Evolutionary conservation across 2,888 invertebrate genomes (phyloP), one percentile per base, ranked within the genome.

Genomic region (Brachypterus glaber): DNA sequence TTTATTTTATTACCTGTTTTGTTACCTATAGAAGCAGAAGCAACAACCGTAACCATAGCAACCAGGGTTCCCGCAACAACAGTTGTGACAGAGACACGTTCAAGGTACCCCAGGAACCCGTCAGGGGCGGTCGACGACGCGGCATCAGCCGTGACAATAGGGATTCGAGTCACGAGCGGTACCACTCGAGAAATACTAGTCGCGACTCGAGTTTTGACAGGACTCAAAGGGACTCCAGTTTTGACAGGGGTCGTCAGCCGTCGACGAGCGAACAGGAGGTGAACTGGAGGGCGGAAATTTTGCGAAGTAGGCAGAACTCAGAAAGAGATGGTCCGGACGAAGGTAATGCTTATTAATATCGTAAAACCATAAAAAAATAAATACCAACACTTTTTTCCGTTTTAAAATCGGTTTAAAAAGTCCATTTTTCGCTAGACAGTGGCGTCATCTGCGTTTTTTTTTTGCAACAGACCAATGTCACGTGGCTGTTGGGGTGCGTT

Each of bases 261-360:
- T 55, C 60, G 1, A 61, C 64, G 17, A 50, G 50, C 29, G 58
- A 57, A 33, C 51, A 50, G 7, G 7, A 35, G 4, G 59, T 60
- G 44, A 65, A 64, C 45, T 66, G 64, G 64, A 50, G 66, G 4
- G 64, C 65, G 7, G 67, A 66, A 48, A 64, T 61, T 15, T 46
- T 53, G 24, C 47, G 58, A 15, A 51, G 50, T 34, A 49, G 58
- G 17, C 52, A 56, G 34, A 57, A 55, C 40, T 55, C 57, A 2
- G 60, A 60, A 33, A 11, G 12, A 13, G 12, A 11, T 5, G 27
- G 27, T 11, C 21, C 21, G 5, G 7, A 21, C 9, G 59, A 59
- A 29, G 42, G 43, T n/a, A n/a, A n/a, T n/a, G n/a, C n/a, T n/a
- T n/a, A n/a, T n/a, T n/a, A n/a, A n/a, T n/a, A n/a, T n/a, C n/a